phyloP scores from a whole-genome alignment of 2,797 vertebrate species.

The Crenuchus spilurus region DNA sequence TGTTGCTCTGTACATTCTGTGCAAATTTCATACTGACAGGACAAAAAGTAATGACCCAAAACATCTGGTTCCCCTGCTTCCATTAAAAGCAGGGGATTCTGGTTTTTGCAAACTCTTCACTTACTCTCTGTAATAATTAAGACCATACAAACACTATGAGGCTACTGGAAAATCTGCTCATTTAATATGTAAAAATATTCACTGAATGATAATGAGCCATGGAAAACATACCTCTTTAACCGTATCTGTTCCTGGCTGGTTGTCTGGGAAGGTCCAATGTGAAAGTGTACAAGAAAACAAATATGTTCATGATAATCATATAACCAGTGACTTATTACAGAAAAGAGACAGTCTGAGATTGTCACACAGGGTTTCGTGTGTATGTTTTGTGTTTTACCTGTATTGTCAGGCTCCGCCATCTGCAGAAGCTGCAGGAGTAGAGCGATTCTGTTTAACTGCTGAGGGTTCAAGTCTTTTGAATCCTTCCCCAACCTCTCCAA shows the following conservation, averaged over 20 bases:
- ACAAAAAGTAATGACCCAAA: too few relatives aligned
- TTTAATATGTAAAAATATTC: not conserved
- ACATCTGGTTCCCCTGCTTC: too few relatives aligned
- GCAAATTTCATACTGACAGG: too few relatives aligned
- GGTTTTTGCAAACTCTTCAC: too few relatives aligned
- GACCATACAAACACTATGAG: conserved; percentile 2
- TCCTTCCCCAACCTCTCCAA: conserved; percentile 82
- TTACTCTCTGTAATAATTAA: too few relatives aligned
- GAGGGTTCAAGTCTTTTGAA: conserved; percentile 84
- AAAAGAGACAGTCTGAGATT: not conserved
- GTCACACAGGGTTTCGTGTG: not conserved
- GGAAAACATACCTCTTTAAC: conserved; percentile 53
- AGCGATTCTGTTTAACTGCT: conserved; percentile 86
- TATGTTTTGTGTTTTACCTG: conserved; percentile 63
- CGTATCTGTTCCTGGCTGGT: conserved; percentile 29
- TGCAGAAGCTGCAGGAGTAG: conserved; percentile 83
- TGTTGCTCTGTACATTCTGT: too few relatives aligned
- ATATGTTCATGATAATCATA: not conserved
- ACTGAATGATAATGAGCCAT: not conserved
- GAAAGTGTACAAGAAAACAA: not conserved
- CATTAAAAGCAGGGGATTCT: too few relatives aligned
- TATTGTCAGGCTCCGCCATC: conserved; percentile 66
- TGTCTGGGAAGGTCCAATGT: conserved; percentile 45
- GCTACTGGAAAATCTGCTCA: not conserved
- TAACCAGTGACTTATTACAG: not conserved